A percentile compares a stretch with the other conserved stretches of the same genome.
phyloP scores from a whole-genome alignment of 1,140 invertebrate species.

The Cataglyphis hispanica region DNA sequence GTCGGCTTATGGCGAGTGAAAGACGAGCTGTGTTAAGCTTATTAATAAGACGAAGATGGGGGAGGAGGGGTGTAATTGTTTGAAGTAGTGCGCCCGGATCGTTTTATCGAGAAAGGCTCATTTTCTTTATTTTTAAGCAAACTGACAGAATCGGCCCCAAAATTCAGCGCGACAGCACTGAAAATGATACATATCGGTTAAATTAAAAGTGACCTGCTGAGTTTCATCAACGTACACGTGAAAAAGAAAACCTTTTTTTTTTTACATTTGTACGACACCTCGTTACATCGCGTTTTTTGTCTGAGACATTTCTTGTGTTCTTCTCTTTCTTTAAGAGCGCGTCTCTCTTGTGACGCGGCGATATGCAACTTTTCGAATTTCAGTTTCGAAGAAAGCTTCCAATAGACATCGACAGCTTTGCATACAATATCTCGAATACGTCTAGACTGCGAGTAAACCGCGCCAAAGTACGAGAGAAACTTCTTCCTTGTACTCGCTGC shows the following conservation, averaged over 20 bases:
- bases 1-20: constrained; percentile 25
- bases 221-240: background rate
- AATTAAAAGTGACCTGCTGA: constrained; percentile 22
- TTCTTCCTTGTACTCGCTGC: constrained; percentile 39
- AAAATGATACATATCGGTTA: constrained; percentile 40
- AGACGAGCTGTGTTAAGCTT: constrained; percentile 36
- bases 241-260: background rate
- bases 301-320: constrained; percentile 28
- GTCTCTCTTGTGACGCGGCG: background rate
- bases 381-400: constrained; percentile 54
- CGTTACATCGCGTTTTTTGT: constrained; percentile 1
- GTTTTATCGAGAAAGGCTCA: background rate
- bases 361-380: constrained; percentile 57
- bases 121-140: background rate
- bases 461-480: constrained; percentile 45
- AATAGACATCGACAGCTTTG: constrained; percentile 58
- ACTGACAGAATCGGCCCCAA: background rate
- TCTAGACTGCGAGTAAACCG: constrained; percentile 53
- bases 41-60: background rate
- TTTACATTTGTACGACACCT: background rate
- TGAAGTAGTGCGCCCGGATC: background rate
- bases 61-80: background rate
- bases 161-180: constrained; percentile 25
- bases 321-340: background rate
- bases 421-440: constrained; percentile 59